These are phyloP conservation scores for Cephalopterus ornatus DNA, from an alignment of 2,113 vertebrate genomes.

Conservation along the genomic window DNA sequence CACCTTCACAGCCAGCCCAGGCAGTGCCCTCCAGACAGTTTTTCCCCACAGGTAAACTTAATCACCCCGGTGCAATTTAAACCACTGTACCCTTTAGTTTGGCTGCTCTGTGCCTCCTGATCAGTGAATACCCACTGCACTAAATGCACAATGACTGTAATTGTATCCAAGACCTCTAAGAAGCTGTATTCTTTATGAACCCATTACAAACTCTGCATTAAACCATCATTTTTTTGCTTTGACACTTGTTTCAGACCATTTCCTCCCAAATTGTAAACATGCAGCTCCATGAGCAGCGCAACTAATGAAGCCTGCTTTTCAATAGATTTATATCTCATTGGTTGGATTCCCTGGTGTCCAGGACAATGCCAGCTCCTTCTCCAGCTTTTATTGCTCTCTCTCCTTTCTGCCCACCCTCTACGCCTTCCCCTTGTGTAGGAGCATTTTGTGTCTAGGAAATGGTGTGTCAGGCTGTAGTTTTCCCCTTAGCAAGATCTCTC, in stretches of 20 bases:
- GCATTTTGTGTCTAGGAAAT: not conserved
- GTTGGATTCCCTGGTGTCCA: not conserved
- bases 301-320: not conserved
- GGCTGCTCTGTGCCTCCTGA: not conserved
- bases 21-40: not conserved
- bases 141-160: not conserved
- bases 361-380: not conserved
- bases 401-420: not conserved
- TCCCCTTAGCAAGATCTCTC: not conserved
- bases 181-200: not conserved
- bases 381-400: not conserved
- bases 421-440: fast-evolving
- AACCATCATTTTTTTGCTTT: not conserved
- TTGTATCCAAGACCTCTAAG: not conserved
- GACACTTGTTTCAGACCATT: constrained; percentile 17
- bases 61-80: not conserved
- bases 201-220: not conserved
- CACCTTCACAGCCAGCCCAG: not conserved
- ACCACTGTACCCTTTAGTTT: not conserved
- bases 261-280: constrained; percentile 9
- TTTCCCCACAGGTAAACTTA: not conserved
- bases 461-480: not conserved
- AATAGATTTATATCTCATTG: not conserved
- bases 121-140: not conserved
- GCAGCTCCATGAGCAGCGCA: not conserved